Evolutionary conservation across 2,113 vertebrate genomes (phyloP).

Genomic region (Oreotrochilus melanogaster): DNA sequence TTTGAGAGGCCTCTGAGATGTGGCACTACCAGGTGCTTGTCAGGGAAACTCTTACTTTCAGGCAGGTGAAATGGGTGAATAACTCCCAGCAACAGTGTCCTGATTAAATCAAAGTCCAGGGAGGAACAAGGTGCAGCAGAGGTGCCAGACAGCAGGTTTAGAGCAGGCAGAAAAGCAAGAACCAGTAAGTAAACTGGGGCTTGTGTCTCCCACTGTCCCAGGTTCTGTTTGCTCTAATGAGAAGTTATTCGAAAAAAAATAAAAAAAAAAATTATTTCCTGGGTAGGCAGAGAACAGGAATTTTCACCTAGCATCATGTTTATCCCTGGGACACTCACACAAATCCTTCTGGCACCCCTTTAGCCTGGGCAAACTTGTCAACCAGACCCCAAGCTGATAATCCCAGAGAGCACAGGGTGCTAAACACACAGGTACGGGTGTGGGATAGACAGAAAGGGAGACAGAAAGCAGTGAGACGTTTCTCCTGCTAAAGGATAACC

Average conservation of each 20-base stretch:
- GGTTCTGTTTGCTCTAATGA: not conserved
- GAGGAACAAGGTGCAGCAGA: not conserved
- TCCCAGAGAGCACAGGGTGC: not conserved
- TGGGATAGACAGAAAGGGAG: not conserved
- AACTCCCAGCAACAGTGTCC: not conserved
- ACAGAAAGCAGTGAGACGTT: not conserved
- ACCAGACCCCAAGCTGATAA: not conserved
- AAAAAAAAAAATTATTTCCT: not conserved
- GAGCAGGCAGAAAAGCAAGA: not conserved
- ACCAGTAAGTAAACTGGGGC: not conserved
- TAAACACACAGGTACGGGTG: accelerated
- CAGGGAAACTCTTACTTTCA: not conserved
- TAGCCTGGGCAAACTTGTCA: not conserved
- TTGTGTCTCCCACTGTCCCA: accelerated
- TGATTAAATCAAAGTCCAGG: not conserved
- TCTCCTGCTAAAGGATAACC: not conserved
- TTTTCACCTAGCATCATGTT: not conserved
- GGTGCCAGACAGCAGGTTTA: not conserved
- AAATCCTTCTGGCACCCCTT: not conserved
- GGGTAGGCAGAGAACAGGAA: not conserved
- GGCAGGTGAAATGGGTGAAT: not conserved
- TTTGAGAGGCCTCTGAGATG: constrained; percentile 13
- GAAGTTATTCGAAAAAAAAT: not conserved
- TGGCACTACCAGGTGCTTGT: not conserved
- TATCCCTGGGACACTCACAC: not conserved